Percentiles rank a stretch among this genome's conserved stretches.
Conservation (phyloP, 2,113 vertebrate genomes). For the Nematolebias whitei region DNA sequence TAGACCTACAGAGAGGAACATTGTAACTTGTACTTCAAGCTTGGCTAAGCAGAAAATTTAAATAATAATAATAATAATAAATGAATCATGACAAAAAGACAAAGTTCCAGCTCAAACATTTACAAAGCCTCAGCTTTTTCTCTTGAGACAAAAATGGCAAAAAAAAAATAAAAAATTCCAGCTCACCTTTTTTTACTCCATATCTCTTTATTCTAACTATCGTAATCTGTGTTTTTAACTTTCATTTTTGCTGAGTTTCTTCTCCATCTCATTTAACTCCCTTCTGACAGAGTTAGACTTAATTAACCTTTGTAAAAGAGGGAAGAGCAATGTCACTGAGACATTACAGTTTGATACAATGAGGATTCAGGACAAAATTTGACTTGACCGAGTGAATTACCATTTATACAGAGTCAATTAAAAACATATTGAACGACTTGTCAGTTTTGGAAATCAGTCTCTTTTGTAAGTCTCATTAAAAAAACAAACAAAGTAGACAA, state of each 20-base stretch:
- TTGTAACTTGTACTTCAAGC: constrained; percentile 33
- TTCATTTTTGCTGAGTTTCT: constrained; percentile 16
- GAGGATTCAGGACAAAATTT: constrained; percentile 20
- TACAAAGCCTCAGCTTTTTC: constrained; percentile 2
- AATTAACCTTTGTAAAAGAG: constrained; percentile 51
- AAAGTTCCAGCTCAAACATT: constrained; percentile 8
- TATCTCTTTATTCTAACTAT: constrained; percentile 24
- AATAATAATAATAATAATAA: constrained; percentile 22
- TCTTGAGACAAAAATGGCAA: constrained; percentile 13
- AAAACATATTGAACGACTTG: background rate
- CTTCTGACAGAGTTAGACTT: constrained; percentile 27
- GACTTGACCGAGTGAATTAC: constrained; percentile 3
- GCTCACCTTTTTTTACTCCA: background rate
- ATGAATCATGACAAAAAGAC: constrained; percentile 3
- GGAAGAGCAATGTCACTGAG: constrained; percentile 30
- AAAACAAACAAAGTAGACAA: too few relatives aligned
- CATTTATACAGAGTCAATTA: constrained; percentile 23
- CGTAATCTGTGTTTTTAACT: constrained; percentile 25
- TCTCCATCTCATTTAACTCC: constrained; percentile 29
- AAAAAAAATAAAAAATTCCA: constrained; percentile 20
- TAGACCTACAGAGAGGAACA: too few relatives aligned
- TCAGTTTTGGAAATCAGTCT: background rate
- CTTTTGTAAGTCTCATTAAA: background rate
- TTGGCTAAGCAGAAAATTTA: constrained; percentile 36
- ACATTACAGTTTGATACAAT: constrained; percentile 26